Percentiles rank a stretch among this genome's conserved stretches.
Conservation (phyloP, 2,797 vertebrate genomes). For the Crax fasciolata region DNA sequence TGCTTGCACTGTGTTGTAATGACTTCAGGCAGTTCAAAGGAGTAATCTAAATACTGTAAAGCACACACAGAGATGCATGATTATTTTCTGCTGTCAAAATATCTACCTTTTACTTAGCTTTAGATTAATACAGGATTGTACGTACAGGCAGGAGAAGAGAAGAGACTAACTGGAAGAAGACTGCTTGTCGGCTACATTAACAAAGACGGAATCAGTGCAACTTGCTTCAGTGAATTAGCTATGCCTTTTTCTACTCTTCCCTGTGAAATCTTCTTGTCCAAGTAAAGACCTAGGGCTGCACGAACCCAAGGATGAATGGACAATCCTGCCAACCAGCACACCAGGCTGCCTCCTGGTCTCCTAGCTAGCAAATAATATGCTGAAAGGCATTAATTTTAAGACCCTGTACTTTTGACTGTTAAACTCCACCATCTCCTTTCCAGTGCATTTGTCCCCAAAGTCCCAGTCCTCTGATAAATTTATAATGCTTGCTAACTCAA, state of each 20-base stretch:
- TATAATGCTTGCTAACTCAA: neutral
- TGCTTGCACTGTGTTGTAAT: slow-evolving; percentile 34
- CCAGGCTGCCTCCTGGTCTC: neutral
- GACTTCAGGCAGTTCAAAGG: slow-evolving; percentile 51
- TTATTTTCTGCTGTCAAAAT: slow-evolving; percentile 42
- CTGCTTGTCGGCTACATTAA: neutral
- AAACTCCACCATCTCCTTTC: neutral
- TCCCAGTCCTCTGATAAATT: neutral
- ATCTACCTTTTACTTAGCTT: slow-evolving; percentile 12
- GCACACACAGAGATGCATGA: neutral
- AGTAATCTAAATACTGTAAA: slow-evolving; percentile 30
- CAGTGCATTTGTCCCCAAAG: neutral
- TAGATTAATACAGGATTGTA: neutral
- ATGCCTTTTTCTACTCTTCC: neutral
- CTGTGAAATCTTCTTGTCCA: neutral
- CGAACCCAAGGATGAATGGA: neutral
- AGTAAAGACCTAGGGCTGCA: neutral
- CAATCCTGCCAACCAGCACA: neutral
- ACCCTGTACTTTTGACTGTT: neutral
- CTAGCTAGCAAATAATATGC: neutral
- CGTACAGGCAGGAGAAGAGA: neutral
- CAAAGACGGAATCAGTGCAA: neutral
- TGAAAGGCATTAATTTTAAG: neutral
- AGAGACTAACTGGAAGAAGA: neutral
- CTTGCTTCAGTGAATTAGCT: neutral